phyloP scores from a whole-genome alignment of 2,113 vertebrate genomes.

The Heteronetta atricapilla region DNA sequence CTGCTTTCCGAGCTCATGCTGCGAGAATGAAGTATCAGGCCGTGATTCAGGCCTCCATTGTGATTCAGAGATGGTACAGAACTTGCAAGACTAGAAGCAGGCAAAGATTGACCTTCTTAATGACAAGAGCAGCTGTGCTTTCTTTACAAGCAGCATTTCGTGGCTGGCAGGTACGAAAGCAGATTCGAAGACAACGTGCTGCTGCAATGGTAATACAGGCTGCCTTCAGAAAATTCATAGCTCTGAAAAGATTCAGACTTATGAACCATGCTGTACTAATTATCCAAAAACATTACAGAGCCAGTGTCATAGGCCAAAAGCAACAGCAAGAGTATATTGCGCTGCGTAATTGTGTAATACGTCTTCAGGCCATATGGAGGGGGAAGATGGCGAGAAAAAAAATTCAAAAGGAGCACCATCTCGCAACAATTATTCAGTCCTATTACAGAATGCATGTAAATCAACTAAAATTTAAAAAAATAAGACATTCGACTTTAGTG shows the following conservation, averaged over 20 bases:
- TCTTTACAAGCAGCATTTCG: slow-evolving; percentile 83
- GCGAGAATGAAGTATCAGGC: slow-evolving; percentile 64
- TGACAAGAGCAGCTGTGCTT: slow-evolving; percentile 71
- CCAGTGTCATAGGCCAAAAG: slow-evolving; percentile 61
- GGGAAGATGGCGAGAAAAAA: slow-evolving; percentile 73
- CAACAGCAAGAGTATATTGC: slow-evolving; percentile 55
- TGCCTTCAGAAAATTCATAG: slow-evolving; percentile 74
- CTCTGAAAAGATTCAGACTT: slow-evolving; percentile 65
- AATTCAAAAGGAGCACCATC: slow-evolving; percentile 54
- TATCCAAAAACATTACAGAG: slow-evolving; percentile 82
- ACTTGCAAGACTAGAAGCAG: slow-evolving; percentile 29
- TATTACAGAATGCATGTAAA: slow-evolving; percentile 76
- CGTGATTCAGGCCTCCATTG: slow-evolving; percentile 63
- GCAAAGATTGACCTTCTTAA: slow-evolving; percentile 70
- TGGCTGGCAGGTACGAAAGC: slow-evolving; percentile 76
- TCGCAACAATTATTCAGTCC: slow-evolving; percentile 83
- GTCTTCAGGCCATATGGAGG: slow-evolving; percentile 85
- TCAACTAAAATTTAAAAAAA: slow-evolving; percentile 66
- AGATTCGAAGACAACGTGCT: slow-evolving; percentile 44
- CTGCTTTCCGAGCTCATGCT: slow-evolving; percentile 77
- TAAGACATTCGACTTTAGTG: slow-evolving; percentile 71
- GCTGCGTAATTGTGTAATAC: slow-evolving; percentile 54
- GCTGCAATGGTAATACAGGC: slow-evolving; percentile 84
- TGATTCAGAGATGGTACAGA: slow-evolving; percentile 88
- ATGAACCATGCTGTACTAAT: slow-evolving; percentile 60